These are phyloP conservation scores for Phycodurus eques DNA, from an alignment of 2,113 vertebrate species.

Conservation along the genomic window DNA sequence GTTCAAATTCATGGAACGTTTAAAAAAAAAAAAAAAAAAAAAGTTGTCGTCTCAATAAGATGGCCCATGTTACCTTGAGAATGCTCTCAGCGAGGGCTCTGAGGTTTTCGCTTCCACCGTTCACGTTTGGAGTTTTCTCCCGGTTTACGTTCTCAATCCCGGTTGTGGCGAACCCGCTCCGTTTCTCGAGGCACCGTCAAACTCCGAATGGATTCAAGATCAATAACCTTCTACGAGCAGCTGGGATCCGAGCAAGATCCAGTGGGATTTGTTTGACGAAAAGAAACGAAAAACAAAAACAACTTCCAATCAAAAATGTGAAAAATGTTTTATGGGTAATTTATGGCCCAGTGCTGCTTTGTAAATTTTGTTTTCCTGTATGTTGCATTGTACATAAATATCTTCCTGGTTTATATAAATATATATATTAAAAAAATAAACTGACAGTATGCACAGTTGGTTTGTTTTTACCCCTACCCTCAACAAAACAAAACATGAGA, in stretches of 20 bases:
- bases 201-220: conserved; percentile 28
- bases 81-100: conserved; percentile 48
- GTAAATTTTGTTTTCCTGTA: conserved; percentile 68
- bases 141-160: conserved; percentile 4
- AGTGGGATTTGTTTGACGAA: conserved; percentile 11
- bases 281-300: conserved; percentile 19
- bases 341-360: conserved; percentile 76
- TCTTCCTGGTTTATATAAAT: conserved; percentile 74
- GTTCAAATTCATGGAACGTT: neutral
- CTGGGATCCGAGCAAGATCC: conserved; percentile 43
- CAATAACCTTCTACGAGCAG: conserved; percentile 40
- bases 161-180: conserved; percentile 8
- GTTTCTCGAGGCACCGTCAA: conserved; percentile 37
- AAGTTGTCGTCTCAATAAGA: neutral
- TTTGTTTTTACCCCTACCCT: conserved; percentile 6
- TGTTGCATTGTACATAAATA: conserved; percentile 78
- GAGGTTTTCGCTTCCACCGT: conserved; percentile 6
- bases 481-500: conserved; percentile 30
- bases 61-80: conserved; percentile 62
- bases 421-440: conserved; percentile 50
- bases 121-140: neutral
- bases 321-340: conserved; percentile 65
- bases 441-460: conserved; percentile 66
- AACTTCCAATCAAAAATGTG: conserved; percentile 73
- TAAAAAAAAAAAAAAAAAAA: conserved; percentile 3